These are phyloP conservation scores for Pristionchus entomophagus DNA, from an alignment of 2,888 invertebrate genomes.

Conservation along the genomic window DNA sequence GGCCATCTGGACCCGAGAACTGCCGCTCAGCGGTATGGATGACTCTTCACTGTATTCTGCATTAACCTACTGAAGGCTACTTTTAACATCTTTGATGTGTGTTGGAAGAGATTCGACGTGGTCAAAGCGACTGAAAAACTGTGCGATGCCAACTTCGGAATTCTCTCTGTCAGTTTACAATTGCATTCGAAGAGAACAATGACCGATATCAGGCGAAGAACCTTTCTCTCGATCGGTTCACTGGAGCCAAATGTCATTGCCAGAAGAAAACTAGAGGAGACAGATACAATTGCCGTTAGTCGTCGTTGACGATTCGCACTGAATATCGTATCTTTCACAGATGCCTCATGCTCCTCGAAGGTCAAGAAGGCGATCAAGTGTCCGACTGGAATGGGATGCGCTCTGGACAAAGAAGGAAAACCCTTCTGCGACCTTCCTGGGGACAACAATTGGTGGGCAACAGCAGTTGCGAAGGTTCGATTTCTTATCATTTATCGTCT, in stretches of 20 bases:
- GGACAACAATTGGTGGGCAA: slow-evolving; percentile 6
- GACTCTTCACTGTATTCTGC: not conserved
- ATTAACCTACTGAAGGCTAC: not conserved
- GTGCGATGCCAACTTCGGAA: slow-evolving; percentile 32
- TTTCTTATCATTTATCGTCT: not conserved
- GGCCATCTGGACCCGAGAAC: not conserved
- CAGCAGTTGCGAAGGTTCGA: not conserved
- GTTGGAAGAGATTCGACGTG: slow-evolving; percentile 21
- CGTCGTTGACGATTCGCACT: no score
- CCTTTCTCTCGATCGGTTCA: slow-evolving; percentile 14
- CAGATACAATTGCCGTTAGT: slow-evolving; percentile 46
- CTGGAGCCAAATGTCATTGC: slow-evolving; percentile 34
- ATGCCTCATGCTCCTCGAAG: not conserved
- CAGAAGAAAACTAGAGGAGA: slow-evolving; percentile 25
- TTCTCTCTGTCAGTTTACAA: not conserved
- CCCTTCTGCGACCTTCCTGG: slow-evolving; percentile 29
- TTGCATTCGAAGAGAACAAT: not conserved
- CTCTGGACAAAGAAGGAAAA: slow-evolving; percentile 5
- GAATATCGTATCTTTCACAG: no score
- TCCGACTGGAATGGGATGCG: slow-evolving; percentile 1
- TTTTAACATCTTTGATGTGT: not conserved
- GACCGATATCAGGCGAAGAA: not conserved
- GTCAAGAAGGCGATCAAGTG: not conserved
- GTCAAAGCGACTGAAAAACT: not conserved
- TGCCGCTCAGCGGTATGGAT: not conserved